Evolutionary conservation across 2,113 vertebrate species (phyloP), one percentile per base, ranked within the genome.

Genomic region (Trichechus manatus): DNA sequence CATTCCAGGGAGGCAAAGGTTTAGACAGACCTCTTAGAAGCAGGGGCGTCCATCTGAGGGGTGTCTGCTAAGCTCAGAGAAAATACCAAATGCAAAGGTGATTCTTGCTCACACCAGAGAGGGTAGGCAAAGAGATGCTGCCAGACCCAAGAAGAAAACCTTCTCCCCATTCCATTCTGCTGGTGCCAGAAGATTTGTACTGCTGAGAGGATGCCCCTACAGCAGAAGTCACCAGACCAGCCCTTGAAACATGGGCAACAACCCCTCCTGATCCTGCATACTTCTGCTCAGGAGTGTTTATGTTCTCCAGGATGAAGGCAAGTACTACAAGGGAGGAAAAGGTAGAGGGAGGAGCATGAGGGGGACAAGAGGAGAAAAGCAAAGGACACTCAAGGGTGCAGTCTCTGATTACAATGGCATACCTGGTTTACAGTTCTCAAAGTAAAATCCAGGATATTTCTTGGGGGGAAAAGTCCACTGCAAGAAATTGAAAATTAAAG

Each of bases 401-500:
- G 50, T 74, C 27, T 56, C 66, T 27, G 33, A 74, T 74, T 56
- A 56, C 66, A n/a, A 87, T 22, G 68, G 66, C 47, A 36, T 19
- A 31, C 39, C 53, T 61, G 53, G 31, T 10, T 15, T 17, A 22
- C 19, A n/a, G 19, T 63, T 3, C 72, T 92, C 95, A 96, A 97
- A 50, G 39, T 94, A 96, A 97, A 97, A 97, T 20, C 91, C 63
- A 66, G 83, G 42, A 88, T 87, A 70, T 5, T 0, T 56, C 92
- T 70, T 68, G 56, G 87, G 92, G 90, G 81, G 89, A 47, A 47
- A 59, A 47, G 59, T 23, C 56, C n/a, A 82, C 42, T 44, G 59
- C 47, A 88, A 84, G 93, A 84, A 96, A 97, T 81, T 92, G 95
- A 97, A 97, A 90, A 97, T 97, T 92, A 98, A 98, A 97, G 94